Conservation (phyloP, 2,888 invertebrate species). For the Eumacrocentrus americanus region DNA sequence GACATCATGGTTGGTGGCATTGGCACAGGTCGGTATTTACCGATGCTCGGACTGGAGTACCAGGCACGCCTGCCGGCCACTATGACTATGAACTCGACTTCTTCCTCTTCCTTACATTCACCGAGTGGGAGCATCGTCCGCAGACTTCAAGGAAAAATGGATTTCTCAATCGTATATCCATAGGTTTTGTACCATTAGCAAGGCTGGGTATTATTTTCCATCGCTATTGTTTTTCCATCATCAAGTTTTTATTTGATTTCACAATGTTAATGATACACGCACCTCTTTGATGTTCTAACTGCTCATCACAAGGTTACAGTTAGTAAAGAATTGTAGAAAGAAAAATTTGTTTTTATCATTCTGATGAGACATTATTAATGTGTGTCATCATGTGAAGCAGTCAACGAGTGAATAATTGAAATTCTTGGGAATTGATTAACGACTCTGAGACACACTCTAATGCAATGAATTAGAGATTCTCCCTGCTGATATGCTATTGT, state of each 20-base stretch:
- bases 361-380: too few species aligned
- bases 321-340: too few species aligned
- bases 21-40: slow-evolving; percentile 30
- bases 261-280: too few species aligned
- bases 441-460: neutral
- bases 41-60: slow-evolving; percentile 15
- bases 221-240: too few species aligned
- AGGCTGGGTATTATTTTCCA: too few species aligned
- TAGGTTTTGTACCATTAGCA: too few species aligned
- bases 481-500: slow-evolving; percentile 2
- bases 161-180: neutral
- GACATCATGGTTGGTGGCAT: slow-evolving; percentile 28
- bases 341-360: too few species aligned
- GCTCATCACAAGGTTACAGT: too few species aligned
- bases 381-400: slow-evolving; percentile 1
- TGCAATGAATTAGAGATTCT: slow-evolving; percentile 3
- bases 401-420: neutral
- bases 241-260: too few species aligned
- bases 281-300: too few species aligned
- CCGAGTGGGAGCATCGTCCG: slow-evolving; percentile 12
- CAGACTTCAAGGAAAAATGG: neutral
- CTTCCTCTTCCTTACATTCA: slow-evolving; percentile 23
- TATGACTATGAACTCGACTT: slow-evolving; percentile 16
- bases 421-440: slow-evolving; percentile 3
- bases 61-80: slow-evolving; percentile 15